phyloP scores from a whole-genome alignment of 2,113 vertebrate species.

The Desmodus rotundus region DNA sequence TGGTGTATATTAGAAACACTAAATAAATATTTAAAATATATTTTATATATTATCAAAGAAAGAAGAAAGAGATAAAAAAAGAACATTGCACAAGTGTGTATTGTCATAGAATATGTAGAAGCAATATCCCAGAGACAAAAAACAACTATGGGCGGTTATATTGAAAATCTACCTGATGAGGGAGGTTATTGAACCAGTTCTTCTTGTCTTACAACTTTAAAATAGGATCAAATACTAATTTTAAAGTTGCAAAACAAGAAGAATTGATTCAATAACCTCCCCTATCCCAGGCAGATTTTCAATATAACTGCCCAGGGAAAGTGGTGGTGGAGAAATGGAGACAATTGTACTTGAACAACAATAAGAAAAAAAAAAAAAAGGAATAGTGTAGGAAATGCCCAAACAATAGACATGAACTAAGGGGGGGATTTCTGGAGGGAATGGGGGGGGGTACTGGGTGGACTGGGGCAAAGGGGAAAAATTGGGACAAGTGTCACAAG shows the following conservation, averaged over 20 bases:
- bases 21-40: background rate
- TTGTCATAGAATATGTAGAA: background rate
- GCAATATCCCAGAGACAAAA: background rate
- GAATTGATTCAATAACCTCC: background rate
- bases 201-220: background rate
- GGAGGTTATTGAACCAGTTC: background rate
- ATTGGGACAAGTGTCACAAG: conserved; percentile 76
- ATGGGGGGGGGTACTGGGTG: no score
- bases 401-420: no score
- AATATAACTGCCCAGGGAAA: background rate
- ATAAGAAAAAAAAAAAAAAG: no score
- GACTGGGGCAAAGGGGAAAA: no score
- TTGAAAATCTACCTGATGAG: background rate
- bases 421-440: no score
- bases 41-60: background rate
- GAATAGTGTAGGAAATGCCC: no score
- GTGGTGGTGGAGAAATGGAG: no score
- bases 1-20: background rate
- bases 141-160: background rate
- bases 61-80: background rate
- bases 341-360: no score
- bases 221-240: no score
- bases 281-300: background rate
- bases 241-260: background rate
- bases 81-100: background rate